Conservation (phyloP, 1,140 invertebrate species). For the Meloidogyne exigua region DNA sequence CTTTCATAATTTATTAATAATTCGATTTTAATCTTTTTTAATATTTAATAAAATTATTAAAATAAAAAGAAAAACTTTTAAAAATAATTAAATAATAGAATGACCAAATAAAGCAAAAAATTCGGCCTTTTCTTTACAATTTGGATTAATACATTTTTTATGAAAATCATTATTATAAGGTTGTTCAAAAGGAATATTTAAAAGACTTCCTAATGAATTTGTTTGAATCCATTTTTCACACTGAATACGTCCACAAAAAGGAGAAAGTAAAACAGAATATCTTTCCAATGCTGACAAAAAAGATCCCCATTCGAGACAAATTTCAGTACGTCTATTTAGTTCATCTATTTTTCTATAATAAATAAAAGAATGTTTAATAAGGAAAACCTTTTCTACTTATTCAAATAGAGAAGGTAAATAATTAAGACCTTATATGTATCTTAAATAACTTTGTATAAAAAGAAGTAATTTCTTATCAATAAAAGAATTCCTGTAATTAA, state of each 20-base stretch:
- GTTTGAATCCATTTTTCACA: conserved; percentile 96
- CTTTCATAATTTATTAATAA: too few relatives aligned
- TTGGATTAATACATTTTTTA: conserved; percentile 83
- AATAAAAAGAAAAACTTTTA: too few relatives aligned
- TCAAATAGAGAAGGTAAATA: too few relatives aligned
- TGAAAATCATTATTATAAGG: conserved; percentile 70
- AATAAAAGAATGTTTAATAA: not conserved
- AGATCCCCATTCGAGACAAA: conserved; percentile 76
- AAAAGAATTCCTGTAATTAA: too few relatives aligned
- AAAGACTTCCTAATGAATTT: conserved; percentile 85
- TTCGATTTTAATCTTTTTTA: too few relatives aligned
- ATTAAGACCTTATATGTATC: too few relatives aligned
- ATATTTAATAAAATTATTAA: too few relatives aligned
- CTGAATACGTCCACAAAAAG: conserved; percentile 83
- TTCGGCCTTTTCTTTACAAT: conserved; percentile 77
- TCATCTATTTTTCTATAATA: conserved; percentile 74
- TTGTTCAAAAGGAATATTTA: conserved; percentile 94
- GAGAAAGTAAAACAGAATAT: conserved; percentile 83
- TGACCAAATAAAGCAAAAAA: conserved; percentile 90
- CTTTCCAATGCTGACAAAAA: conserved; percentile 73
- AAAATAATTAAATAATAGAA: conserved; percentile 73
- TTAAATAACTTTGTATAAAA: too few relatives aligned
- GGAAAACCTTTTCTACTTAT: too few relatives aligned
- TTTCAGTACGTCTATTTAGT: conserved; percentile 74
- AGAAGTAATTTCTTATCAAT: too few relatives aligned